phyloP scores from a whole-genome alignment of 2,888 invertebrate genomes.

The Diarsia brunnea region DNA sequence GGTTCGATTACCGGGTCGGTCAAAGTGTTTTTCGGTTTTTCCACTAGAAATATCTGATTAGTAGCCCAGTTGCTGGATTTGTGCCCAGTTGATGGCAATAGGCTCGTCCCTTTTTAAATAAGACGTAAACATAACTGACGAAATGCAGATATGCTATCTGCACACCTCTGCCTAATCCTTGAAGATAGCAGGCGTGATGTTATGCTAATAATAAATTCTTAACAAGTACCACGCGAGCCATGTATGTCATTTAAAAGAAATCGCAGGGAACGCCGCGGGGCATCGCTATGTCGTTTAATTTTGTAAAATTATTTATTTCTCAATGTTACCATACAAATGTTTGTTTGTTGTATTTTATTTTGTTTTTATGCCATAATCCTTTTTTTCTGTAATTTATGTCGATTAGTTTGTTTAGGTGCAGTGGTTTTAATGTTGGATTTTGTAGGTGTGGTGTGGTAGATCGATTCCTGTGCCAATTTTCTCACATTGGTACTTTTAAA shows the following conservation, averaged over 20 bases:
- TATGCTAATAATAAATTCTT: slow-evolving; percentile 46
- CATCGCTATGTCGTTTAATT: slow-evolving; percentile 51
- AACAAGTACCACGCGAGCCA: slow-evolving; percentile 41
- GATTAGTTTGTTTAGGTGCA: slow-evolving; percentile 25
- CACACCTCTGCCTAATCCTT: background rate
- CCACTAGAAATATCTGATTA: too few relatives aligned
- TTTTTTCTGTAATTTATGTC: slow-evolving; percentile 42
- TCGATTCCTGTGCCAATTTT: background rate
- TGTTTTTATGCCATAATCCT: slow-evolving; percentile 3
- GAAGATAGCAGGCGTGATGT: background rate
- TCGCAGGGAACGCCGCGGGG: slow-evolving; percentile 60
- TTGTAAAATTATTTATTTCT: slow-evolving; percentile 59
- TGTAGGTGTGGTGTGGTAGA: background rate
- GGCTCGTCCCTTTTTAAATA: too few relatives aligned
- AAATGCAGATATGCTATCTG: background rate
- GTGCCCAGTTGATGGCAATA: too few relatives aligned
- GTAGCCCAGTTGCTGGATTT: too few relatives aligned
- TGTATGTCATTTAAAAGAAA: slow-evolving; percentile 63
- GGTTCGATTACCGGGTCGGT: too few relatives aligned
- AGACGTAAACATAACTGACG: background rate
- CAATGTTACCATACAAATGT: slow-evolving; percentile 53
- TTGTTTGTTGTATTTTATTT: slow-evolving; percentile 20
- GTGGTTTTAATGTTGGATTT: background rate
- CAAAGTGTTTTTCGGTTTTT: too few relatives aligned
- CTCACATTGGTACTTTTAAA: too few relatives aligned